These are phyloP conservation scores for Poeciliopsis paucimaculata DNA, from an alignment of 2,797 vertebrate genomes.

Conservation along the genomic window DNA sequence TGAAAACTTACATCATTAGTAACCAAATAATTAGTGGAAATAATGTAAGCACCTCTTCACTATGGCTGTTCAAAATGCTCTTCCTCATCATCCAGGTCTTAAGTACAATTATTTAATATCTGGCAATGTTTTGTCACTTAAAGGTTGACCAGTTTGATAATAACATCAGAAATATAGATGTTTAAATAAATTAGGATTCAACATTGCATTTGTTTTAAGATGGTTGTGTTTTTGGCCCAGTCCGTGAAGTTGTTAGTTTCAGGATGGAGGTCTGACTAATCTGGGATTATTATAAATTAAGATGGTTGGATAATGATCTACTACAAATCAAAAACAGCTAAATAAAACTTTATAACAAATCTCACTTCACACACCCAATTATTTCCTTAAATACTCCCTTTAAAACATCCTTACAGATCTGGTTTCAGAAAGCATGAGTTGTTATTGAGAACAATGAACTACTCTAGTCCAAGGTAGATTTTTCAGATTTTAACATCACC, in stretches of 20 bases:
- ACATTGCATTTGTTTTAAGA: background rate
- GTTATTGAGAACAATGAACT: background rate
- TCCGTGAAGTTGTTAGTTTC: background rate
- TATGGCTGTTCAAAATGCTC: background rate
- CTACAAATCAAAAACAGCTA: background rate
- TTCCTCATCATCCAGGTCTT: no score
- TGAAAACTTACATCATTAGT: background rate
- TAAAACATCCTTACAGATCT: background rate
- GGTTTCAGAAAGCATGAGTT: background rate
- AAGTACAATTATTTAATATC: background rate
- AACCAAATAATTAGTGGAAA: background rate
- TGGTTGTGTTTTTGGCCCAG: background rate
- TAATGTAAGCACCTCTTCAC: background rate
- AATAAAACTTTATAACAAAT: background rate
- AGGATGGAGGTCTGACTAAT: background rate
- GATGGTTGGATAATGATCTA: background rate
- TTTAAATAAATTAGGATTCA: background rate
- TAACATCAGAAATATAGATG: background rate
- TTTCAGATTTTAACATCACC: constrained; percentile 18
- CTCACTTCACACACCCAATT: background rate
- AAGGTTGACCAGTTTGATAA: background rate
- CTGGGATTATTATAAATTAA: background rate
- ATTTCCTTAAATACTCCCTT: background rate
- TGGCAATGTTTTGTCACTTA: background rate
- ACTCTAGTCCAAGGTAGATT: background rate